phyloP scores from a whole-genome alignment of 92 coral and sea anemone species.

The Nematostella vectensis region DNA sequence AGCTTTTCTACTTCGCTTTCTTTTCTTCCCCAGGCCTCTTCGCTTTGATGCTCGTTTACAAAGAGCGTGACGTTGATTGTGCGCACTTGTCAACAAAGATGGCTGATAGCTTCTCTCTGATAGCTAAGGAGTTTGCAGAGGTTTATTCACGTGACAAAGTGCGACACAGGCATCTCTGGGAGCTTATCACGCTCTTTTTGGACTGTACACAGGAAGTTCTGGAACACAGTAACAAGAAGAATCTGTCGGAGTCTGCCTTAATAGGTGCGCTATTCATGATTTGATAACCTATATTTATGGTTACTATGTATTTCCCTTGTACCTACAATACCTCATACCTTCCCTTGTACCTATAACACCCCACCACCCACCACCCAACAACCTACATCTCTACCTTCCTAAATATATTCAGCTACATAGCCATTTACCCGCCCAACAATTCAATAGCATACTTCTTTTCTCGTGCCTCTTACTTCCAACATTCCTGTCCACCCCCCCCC shows the following conservation, averaged over 20 bases:
- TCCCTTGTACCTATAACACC: too few relatives aligned
- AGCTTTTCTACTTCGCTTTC: too few relatives aligned
- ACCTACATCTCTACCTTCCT: too few relatives aligned
- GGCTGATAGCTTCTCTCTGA: conserved; percentile 42
- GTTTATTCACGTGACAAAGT: conserved; percentile 45
- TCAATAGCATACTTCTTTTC: too few relatives aligned
- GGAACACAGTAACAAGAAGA: conserved; percentile 76
- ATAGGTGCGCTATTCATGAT: conserved; percentile 38
- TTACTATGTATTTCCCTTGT: neutral
- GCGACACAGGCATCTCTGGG: conserved; percentile 70
- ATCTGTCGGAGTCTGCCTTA: conserved; percentile 55
- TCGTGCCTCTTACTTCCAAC: too few relatives aligned
- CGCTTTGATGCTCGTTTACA: conserved; percentile 72
- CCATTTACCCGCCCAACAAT: too few relatives aligned
- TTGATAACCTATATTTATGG: neutral
- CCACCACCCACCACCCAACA: too few relatives aligned
- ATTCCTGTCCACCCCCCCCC: too few relatives aligned
- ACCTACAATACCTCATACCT: neutral
- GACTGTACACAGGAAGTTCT: conserved; percentile 77
- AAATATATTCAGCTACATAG: too few relatives aligned
- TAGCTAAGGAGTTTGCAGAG: conserved; percentile 24
- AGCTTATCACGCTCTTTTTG: conserved; percentile 61
- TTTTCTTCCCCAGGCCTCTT: conserved; percentile 51
- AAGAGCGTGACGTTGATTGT: conserved; percentile 57
- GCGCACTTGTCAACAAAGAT: conserved; percentile 67